Percentiles rank a stretch among this genome's conserved stretches.
Conservation (phyloP, 2,797 vertebrate species). For the Phataginus tetradactyla region DNA sequence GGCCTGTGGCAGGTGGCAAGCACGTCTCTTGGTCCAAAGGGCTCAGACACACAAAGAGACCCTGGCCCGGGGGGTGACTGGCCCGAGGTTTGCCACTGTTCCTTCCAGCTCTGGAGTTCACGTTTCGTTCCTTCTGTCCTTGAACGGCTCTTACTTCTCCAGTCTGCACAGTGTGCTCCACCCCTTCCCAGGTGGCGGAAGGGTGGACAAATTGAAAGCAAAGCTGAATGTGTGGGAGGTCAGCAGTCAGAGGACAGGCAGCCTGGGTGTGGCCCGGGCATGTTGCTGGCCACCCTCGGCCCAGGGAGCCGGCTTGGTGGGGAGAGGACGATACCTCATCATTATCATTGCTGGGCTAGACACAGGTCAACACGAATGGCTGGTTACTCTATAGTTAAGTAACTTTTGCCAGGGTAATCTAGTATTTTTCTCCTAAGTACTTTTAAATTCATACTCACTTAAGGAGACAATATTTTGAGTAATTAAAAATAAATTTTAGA, state of each 20-base stretch:
- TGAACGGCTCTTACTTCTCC: neutral
- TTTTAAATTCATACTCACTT: neutral
- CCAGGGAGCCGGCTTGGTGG: neutral
- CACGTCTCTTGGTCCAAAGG: fast-evolving
- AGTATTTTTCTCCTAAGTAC: neutral
- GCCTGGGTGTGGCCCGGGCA: neutral
- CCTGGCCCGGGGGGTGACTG: neutral
- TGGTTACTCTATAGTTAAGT: neutral
- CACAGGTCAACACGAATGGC: neutral
- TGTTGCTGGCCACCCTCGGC: neutral
- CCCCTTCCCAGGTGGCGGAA: neutral
- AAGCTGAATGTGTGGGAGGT: neutral
- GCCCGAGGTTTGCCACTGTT: neutral
- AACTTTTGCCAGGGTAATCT: neutral
- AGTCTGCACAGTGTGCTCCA: neutral
- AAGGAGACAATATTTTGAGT: neutral
- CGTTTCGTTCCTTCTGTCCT: neutral
- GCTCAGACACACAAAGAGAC: neutral
- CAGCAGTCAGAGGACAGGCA: neutral
- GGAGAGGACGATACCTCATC: too few species aligned
- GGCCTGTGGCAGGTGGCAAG: neutral
- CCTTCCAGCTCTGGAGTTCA: neutral
- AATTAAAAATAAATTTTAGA: neutral
- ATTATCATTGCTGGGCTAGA: neutral
- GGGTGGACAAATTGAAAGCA: neutral